These are phyloP conservation scores for Eupithecia abbreviata DNA, from an alignment of 2,888 invertebrate species.

Conservation along the genomic window DNA sequence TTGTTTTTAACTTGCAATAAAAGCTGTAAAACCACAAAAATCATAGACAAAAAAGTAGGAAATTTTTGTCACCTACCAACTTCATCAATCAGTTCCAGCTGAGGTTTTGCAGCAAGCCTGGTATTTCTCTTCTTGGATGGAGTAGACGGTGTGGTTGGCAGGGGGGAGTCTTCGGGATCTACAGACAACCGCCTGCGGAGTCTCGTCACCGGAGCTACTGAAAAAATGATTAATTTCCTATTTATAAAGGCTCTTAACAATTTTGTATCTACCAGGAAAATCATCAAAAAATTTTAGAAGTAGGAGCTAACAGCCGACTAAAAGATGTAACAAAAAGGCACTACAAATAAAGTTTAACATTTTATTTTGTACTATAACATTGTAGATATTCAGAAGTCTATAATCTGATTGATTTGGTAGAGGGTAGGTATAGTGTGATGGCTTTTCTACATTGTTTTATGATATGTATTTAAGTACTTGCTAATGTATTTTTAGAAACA, in stretches of 20 bases:
- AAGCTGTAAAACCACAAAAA: not conserved
- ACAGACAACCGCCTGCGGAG: slow-evolving; percentile 68
- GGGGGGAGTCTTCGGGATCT: slow-evolving; percentile 70
- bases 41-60: not conserved
- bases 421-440: not conserved
- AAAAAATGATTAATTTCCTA: not conserved
- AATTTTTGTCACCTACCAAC: slow-evolving; percentile 58
- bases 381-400: not conserved
- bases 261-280: not conserved
- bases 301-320: not conserved
- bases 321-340: not conserved
- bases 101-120: slow-evolving; percentile 68
- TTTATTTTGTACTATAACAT: not conserved
- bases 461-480: not conserved
- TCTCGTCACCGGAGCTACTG: slow-evolving; percentile 61
- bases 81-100: slow-evolving; percentile 75
- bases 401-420: not conserved
- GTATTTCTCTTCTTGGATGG: slow-evolving; percentile 72
- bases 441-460: not conserved
- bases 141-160: slow-evolving; percentile 67
- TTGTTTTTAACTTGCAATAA: not conserved
- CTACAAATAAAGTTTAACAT: not conserved
- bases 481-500: not conserved
- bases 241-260: not conserved
- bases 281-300: not conserved